Base-by-base conservation (phyloP, 2,888 invertebrate species). In the Drosophila niveifrons region DNA sequence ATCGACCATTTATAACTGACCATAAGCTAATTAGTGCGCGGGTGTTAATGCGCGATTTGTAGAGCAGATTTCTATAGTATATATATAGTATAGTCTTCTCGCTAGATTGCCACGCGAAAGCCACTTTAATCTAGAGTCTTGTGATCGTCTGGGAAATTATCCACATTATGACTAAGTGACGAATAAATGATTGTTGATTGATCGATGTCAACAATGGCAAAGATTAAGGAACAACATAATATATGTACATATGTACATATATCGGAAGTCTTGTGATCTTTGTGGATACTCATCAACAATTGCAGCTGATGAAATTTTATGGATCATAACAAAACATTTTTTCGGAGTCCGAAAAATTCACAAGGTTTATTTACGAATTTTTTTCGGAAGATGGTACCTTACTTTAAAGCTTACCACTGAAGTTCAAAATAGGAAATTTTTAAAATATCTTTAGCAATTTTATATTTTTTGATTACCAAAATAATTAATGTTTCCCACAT, bases 11-110 rank as follows among this genome's bases (percentile, higher is more conserved):
- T 80, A 80, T 65, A 63, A 31, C 43, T 15, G 3, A 36, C 51
- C 57, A 66, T 78, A 76, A 78, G 64, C 71, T 68, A 75, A 81
- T 80, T 80, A 80, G 81, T 81, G 65, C 62, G 68, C 55, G 70
- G 56, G 61, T 76, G 80, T 78, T 80, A 80, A 80, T 76, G 72
- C 75, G 73, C 53, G 17, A 66, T 69, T 65, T 70, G 44, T 62
- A 65, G 62, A 64, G 55, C 51, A 65, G 64, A 34, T 46, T 58
- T 65, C 15, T 39, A 50, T 55, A 41, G 39, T 66, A 44, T 36
- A 57, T 65, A 15, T 39, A 50, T 55, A 41, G 39, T 66, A 44
- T 36, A 57, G 15, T 34, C 23, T 15, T 17, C 36, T 46, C 29
- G 4, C 7, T 59, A 31, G 31, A 62, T 52, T 48, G 36, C 34